phyloP scores from a whole-genome alignment of 2,113 vertebrate species.

The Enhydra lutris region DNA sequence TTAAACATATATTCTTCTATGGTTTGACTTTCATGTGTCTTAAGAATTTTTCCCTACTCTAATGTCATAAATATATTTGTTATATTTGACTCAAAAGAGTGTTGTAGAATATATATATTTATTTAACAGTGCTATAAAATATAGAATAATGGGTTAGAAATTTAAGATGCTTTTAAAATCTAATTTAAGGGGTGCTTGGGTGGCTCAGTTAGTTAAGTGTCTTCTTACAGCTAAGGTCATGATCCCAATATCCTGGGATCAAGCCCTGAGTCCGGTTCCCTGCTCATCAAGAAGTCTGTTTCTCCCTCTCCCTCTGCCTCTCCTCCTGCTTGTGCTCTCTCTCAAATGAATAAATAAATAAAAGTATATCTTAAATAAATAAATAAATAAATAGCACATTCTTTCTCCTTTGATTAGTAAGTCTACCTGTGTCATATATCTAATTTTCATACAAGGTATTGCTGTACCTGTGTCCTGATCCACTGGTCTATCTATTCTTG shows the following conservation, averaged over 20 bases:
- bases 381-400: background rate
- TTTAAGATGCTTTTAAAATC: background rate
- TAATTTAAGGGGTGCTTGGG: background rate
- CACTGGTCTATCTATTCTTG: background rate
- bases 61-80: background rate
- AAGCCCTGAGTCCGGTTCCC: too few species aligned
- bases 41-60: background rate
- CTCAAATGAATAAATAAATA: too few species aligned
- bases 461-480: background rate
- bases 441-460: background rate
- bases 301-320: too few species aligned
- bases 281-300: too few species aligned
- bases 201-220: too few species aligned
- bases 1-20: background rate
- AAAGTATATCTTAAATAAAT: too few species aligned
- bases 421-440: background rate
- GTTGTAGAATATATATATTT: background rate
- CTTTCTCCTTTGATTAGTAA: background rate
- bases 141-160: background rate
- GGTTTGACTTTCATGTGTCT: background rate
- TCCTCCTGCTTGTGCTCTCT: too few species aligned
- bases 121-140: background rate
- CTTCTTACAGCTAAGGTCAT: too few species aligned
- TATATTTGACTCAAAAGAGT: background rate
- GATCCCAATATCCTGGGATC: too few species aligned